A percentile compares a stretch with the other conserved stretches of the same genome.
Conservation (phyloP, 2,888 invertebrate genomes). For the Drosophila nigricruria region DNA sequence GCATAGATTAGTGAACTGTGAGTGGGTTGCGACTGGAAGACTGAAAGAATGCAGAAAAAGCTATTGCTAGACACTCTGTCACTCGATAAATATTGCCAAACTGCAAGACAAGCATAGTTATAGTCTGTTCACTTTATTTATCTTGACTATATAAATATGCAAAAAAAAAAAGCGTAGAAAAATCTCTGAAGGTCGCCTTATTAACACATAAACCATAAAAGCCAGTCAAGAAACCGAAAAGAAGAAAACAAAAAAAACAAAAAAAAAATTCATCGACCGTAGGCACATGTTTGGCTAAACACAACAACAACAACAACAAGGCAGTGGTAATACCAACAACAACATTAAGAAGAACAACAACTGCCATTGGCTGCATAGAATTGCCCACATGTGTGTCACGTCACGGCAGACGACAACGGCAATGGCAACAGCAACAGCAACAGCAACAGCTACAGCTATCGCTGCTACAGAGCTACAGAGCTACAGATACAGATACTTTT, state of each 20-base stretch:
- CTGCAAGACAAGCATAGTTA: constrained; percentile 30
- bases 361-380: constrained; percentile 66
- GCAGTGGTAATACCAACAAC: constrained; percentile 30
- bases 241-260: constrained; percentile 25
- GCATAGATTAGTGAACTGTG: too few species aligned
- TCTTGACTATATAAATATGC: constrained; percentile 24
- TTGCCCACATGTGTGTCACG: constrained; percentile 81
- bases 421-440: constrained; percentile 31
- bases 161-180: constrained; percentile 47
- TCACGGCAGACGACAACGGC: constrained; percentile 76
- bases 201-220: constrained; percentile 81
- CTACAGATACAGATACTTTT: constrained; percentile 29
- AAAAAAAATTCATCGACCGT: constrained; percentile 36
- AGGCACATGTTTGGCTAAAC: constrained; percentile 61
- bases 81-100: neutral
- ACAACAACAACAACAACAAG: constrained; percentile 26
- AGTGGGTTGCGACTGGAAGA: too few species aligned
- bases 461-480: constrained; percentile 18
- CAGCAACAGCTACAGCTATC: constrained; percentile 24
- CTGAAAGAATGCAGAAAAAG: neutral
- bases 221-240: constrained; percentile 59
- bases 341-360: constrained; percentile 39
- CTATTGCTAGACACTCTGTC: neutral
- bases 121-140: constrained; percentile 29
- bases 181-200: constrained; percentile 75